Conservation (phyloP, 2,113 vertebrate species). For the Sphyrna mokarran region DNA sequence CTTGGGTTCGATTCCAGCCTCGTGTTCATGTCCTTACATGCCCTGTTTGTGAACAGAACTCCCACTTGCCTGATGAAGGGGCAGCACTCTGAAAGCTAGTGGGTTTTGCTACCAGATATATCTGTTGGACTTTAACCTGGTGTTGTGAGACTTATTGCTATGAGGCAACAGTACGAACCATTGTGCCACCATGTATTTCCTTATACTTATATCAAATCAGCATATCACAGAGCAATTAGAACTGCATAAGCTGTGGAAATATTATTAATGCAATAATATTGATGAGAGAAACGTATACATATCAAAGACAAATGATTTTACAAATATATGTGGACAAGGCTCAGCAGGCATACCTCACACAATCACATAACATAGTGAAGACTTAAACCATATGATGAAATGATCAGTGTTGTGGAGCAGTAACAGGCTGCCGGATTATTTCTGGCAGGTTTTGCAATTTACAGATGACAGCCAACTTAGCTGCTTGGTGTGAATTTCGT, state of each 20-base stretch:
- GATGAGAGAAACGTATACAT: background rate
- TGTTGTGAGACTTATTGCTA: too few relatives aligned
- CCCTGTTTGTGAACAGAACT: too few relatives aligned
- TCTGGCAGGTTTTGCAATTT: background rate
- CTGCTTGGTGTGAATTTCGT: background rate
- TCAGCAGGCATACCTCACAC: background rate
- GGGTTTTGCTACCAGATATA: too few relatives aligned
- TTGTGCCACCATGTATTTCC: too few relatives aligned
- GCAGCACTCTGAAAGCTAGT: too few relatives aligned
- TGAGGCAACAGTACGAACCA: too few relatives aligned
- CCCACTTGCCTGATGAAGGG: too few relatives aligned
- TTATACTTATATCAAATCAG: background rate
- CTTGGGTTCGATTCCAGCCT: too few relatives aligned
- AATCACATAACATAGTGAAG: background rate
- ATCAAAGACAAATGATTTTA: background rate
- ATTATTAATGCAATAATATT: background rate
- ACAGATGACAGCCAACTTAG: background rate
- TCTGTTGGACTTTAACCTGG: too few relatives aligned
- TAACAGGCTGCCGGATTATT: background rate
- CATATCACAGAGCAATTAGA: background rate
- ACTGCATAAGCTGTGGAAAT: background rate
- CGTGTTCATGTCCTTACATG: too few relatives aligned
- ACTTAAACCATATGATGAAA: background rate
- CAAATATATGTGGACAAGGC: background rate
- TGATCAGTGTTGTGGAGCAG: background rate